phyloP scores from a whole-genome alignment of 2,888 invertebrate genomes.

The Sinhomidia bicolor region DNA sequence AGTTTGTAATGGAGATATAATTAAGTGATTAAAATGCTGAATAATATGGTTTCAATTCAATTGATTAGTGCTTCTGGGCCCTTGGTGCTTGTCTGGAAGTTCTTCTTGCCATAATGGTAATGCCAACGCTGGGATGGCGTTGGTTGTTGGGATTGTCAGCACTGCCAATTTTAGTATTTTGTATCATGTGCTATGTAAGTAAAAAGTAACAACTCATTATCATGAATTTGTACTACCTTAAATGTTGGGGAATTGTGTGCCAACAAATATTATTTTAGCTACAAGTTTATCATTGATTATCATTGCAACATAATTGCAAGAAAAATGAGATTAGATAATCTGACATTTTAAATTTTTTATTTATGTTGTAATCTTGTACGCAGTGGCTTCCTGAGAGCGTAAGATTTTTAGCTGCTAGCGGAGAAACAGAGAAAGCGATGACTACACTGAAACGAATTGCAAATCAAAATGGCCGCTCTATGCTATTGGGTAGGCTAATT shows the following conservation, averaged over 20 bases:
- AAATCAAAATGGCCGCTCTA: conserved; percentile 92
- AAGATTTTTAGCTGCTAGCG: conserved; percentile 92
- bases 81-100: conserved; percentile 97
- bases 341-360: background rate
- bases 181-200: conserved; percentile 88
- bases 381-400: conserved; percentile 97
- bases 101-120: conserved; percentile 92
- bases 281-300: too few relatives aligned
- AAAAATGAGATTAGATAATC: too few relatives aligned
- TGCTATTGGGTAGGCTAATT: conserved; percentile 92
- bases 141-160: conserved; percentile 96
- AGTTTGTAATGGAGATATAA: conserved; percentile 83
- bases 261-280: too few relatives aligned
- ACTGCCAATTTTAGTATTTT: conserved; percentile 91
- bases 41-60: background rate
- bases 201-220: background rate
- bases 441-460: conserved; percentile 93
- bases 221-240: conserved; percentile 40
- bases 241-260: too few relatives aligned
- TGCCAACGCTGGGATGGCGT: conserved; percentile 95
- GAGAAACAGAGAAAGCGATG: conserved; percentile 92
- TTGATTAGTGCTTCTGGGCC: conserved; percentile 97
- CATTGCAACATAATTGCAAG: background rate
- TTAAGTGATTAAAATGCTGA: background rate
- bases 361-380: background rate